Base-by-base conservation (phyloP, 2,888 invertebrate genomes). In the Archaeoteleia sp. region DNA sequence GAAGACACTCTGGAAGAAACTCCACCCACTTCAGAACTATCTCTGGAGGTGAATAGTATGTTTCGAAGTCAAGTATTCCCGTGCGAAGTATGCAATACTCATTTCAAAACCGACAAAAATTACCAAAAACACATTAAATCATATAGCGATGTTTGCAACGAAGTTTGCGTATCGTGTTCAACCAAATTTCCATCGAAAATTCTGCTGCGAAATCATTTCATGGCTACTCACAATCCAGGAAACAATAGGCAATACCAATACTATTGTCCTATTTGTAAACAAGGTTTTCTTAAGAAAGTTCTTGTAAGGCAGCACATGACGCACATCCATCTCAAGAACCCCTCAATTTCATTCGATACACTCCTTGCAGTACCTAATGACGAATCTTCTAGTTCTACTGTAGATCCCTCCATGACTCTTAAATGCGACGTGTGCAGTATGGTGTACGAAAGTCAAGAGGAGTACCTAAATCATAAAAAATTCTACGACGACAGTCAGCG, bases 311-410 rank as follows among this genome's bases (percentile, higher is more conserved):
- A 62, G 13, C 69, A 70, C n/a, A 13, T 66, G 2, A 53, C 34
- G 9, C 69, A 70, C 14, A 70, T 66, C 13, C 69, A 69, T 23
- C n/a, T n/a, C n/a, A n/a, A n/a, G n/a, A n/a, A n/a, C n/a, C 51
- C 17, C 1, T 49, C 7, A n/a, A n/a, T n/a, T 1, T 25, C 3
- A 15, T 9, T 35, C 1, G n/a, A 8, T 2, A 6, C 0, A 2
- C 20, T 1, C 14, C 23, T 23, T 2, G 2, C 5, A 43, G n/a
- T 12, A 37, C 10, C 4, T 29, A 3, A 2, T 2, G 8, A 29
- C 29, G 29, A 29, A 5, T 29, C 29, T 9, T 29, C 9, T 9
- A 23, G 7, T n/a, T n/a, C n/a, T n/a, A n/a, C n/a, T n/a, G n/a
- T n/a, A n/a, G n/a, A n/a, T n/a, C n/a, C 23, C 23, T 7, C 3